Base-by-base conservation (phyloP, 2,888 invertebrate genomes). In the Cheiracanthium punctorium region DNA sequence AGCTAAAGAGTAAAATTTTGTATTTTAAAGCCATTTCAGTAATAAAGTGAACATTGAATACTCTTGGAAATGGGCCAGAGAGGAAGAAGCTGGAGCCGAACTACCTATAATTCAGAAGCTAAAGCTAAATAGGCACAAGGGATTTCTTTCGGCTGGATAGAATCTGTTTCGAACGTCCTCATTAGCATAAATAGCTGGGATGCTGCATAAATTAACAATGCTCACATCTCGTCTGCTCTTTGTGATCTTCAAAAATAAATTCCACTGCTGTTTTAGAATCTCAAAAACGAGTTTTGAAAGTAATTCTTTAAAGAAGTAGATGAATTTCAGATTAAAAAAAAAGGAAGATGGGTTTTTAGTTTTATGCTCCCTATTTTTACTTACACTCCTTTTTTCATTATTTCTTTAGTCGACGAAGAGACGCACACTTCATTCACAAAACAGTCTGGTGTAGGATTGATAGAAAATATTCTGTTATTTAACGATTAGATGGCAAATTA, bases 291-390 rank as follows among this genome's bases (percentile, higher is more conserved):
- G 43, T 48, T 48, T 48, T 17, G 43, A 48, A 48, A 48, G 14
- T 48, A 48, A 48, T 48, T 48, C 43, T 48, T 48, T 17, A 48
- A 48, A 48, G 43, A 37, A 48, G 43, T 48, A 48, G 43, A 48
- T 48, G 43, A 48, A 48, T 48, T 48, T 10, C 43, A 48, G 43
- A 48, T 48, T 10, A 17, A 10, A 48, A 48, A 48, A 12, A 48
- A 7, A 37, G 12, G 12, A 37, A 12, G 14, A 7, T 17, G 17
- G 10, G 5, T 4, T 37, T 37, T 37, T 48, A 37, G 37, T n/a
- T n/a, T n/a, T n/a, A 37, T 37, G 37, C 10, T 37, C 10, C 10
- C 10, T 7, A 4, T 37, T 37, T 37, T 37, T 37, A 37, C 37
- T 37, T 37, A 7, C 10, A 7, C 10, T 37, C 10, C 10, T 37